These are phyloP conservation scores for Aulostomus chinensis DNA, from an alignment of 2,797 vertebrate genomes.

Conservation along the genomic window DNA sequence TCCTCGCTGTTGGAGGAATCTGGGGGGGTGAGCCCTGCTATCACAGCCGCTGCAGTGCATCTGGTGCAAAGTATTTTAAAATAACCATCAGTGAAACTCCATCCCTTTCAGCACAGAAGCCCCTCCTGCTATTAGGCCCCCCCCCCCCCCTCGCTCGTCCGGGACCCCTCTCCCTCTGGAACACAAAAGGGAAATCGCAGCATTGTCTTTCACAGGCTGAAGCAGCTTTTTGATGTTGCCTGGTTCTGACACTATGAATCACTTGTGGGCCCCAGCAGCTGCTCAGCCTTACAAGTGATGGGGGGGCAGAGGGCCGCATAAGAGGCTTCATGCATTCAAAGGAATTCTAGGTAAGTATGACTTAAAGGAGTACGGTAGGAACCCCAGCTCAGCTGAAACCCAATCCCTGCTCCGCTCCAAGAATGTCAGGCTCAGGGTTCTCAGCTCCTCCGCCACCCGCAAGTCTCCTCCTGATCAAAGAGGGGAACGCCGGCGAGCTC, in stretches of 20 bases:
- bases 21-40: background rate
- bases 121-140: conserved; percentile 21
- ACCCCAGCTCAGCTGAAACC: conserved; percentile 58
- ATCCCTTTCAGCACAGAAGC: conserved; percentile 40
- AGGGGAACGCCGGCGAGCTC: conserved; percentile 10
- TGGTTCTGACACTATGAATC: conserved; percentile 45
- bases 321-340: conserved; percentile 7
- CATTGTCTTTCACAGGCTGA: conserved; percentile 56
- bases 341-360: conserved; percentile 42
- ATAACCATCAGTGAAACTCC: conserved; percentile 40
- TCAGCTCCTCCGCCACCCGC: conserved; percentile 18
- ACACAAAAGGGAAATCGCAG: conserved; percentile 59
- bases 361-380: conserved; percentile 18
- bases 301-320: background rate
- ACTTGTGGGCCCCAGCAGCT: conserved; percentile 35
- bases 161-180: conserved; percentile 8
- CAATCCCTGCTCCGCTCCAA: conserved; percentile 45
- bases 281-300: conserved; percentile 6
- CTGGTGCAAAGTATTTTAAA: conserved; percentile 22
- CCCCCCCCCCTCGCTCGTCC: too few relatives aligned
- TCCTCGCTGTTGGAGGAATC: too few relatives aligned
- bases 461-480: conserved; percentile 45
- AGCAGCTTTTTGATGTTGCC: conserved; percentile 57
- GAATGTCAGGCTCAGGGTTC: conserved; percentile 59
- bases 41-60: conserved; percentile 1